Percentiles rank a stretch among this genome's conserved stretches.
Conservation (phyloP, 2,113 vertebrate species). For the Macquaria ambigua region DNA sequence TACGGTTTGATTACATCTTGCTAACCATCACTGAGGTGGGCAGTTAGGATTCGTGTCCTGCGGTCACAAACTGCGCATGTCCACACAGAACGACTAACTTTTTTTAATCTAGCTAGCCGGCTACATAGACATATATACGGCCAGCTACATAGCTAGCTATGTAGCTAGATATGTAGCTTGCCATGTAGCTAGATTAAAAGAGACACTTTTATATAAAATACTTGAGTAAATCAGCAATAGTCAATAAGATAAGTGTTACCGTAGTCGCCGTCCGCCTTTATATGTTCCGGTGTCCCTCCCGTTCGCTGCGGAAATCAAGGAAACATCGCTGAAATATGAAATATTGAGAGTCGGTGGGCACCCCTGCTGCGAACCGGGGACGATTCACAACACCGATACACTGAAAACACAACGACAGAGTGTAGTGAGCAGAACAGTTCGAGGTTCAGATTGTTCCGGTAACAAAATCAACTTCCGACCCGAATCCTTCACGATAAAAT, state of each 20-base stretch:
- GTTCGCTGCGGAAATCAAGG: background rate
- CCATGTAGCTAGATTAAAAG: no score
- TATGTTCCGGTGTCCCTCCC: background rate
- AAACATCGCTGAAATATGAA: background rate
- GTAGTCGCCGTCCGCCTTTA: background rate
- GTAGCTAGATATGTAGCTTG: no score
- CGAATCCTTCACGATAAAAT: slow-evolving; percentile 24
- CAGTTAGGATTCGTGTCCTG: no score
- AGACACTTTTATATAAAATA: background rate
- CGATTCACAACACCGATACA: no score
- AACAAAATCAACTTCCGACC: background rate
- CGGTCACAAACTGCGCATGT: slow-evolving; percentile 19
- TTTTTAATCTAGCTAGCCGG: background rate
- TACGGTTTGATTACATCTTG: background rate
- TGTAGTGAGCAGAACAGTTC: background rate
- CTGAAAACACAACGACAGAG: no score
- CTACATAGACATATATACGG: no score
- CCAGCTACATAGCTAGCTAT: no score
- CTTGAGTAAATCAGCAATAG: background rate
- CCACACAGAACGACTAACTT: background rate
- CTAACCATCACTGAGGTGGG: no score
- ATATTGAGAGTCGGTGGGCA: accelerated
- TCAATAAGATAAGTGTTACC: background rate
- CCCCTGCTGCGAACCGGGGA: background rate
- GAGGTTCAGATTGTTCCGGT: background rate